Evolutionary conservation across 1,140 invertebrate genomes (phyloP).

Genomic region (Cydia splendana): DNA sequence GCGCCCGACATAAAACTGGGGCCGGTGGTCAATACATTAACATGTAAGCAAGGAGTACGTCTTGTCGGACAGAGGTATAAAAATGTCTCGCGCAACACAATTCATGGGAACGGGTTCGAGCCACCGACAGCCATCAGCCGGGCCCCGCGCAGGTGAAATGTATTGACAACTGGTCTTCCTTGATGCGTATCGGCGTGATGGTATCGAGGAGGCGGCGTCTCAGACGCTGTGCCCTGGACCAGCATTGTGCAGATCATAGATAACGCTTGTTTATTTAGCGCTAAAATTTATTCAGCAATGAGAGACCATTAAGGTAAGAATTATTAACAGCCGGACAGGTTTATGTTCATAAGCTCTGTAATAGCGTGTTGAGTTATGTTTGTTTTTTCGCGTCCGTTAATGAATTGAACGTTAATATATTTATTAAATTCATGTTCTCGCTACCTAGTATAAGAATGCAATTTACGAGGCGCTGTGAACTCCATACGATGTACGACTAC

Average conservation of each 20-base stretch:
- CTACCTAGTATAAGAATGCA: slow-evolving; percentile 25
- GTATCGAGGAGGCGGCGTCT: slow-evolving; percentile 72
- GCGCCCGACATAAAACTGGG: slow-evolving; percentile 48
- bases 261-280: slow-evolving; percentile 76
- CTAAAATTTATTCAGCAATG: slow-evolving; percentile 72
- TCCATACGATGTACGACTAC: slow-evolving; percentile 41
- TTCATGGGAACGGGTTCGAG: slow-evolving; percentile 72
- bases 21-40: slow-evolving; percentile 60
- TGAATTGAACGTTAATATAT: slow-evolving; percentile 62
- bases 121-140: slow-evolving; percentile 61
- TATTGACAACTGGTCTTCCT: slow-evolving; percentile 79
- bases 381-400: slow-evolving; percentile 56
- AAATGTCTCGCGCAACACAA: slow-evolving; percentile 72
- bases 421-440: slow-evolving; percentile 56
- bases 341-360: slow-evolving; percentile 59
- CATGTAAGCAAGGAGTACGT: slow-evolving; percentile 58
- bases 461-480: slow-evolving; percentile 18
- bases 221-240: slow-evolving; percentile 68
- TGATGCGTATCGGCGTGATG: slow-evolving; percentile 77
- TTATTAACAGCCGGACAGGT: slow-evolving; percentile 65
- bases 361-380: slow-evolving; percentile 55
- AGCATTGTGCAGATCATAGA: slow-evolving; percentile 72
- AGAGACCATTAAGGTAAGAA: slow-evolving; percentile 66
- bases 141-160: slow-evolving; percentile 71
- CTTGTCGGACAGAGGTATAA: slow-evolving; percentile 69